Evolutionary conservation across 2,113 vertebrate genomes (phyloP).

Genomic region (Vombatus ursinus): DNA sequence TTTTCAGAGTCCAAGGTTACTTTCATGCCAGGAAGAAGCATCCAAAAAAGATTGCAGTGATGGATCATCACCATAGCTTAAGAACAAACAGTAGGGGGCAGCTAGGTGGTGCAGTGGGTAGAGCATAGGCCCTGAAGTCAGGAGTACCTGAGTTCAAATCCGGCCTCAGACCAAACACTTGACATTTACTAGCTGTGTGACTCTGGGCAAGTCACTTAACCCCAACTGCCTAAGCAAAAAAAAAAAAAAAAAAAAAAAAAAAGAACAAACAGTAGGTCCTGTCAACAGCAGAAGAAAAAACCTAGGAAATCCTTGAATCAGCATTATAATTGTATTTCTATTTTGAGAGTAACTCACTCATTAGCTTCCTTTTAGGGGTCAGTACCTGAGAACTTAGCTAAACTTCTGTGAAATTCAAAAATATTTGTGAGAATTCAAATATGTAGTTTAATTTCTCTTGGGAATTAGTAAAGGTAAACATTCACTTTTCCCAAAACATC

Average conservation of each 20-base stretch:
- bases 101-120: too few relatives aligned
- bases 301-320: neutral
- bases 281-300: neutral
- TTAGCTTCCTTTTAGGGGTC: neutral
- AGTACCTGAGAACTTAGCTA: neutral
- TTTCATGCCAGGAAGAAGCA: neutral
- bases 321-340: neutral
- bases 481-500: too few relatives aligned
- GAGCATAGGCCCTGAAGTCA: too few relatives aligned
- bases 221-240: too few relatives aligned
- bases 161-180: too few relatives aligned
- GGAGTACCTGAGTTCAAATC: too few relatives aligned
- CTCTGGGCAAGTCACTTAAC: too few relatives aligned
- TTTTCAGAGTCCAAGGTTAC: neutral
- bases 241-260: too few relatives aligned
- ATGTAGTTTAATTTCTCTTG: neutral
- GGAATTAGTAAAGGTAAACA: neutral
- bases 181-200: too few relatives aligned
- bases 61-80: neutral
- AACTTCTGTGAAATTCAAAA: neutral
- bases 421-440: neutral
- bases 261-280: neutral
- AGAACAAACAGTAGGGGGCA: neutral
- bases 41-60: neutral
- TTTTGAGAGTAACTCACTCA: neutral